Evolutionary conservation across 1,140 invertebrate genomes (phyloP).

Genomic region (Platorchestia sp.): DNA sequence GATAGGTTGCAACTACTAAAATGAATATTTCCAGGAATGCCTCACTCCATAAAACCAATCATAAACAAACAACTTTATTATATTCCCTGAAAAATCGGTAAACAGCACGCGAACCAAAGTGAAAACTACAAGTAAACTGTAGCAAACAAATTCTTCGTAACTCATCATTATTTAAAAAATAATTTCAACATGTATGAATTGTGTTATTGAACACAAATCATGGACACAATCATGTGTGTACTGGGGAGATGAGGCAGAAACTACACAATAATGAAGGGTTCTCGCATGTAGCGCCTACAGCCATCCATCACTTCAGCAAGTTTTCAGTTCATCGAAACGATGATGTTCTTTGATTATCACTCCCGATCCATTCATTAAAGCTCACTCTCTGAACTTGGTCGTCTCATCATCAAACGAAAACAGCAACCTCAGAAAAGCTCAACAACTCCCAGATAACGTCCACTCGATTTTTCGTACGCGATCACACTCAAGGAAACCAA

Average conservation of each 20-base stretch:
- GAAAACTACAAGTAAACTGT: no score
- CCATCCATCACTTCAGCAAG: not conserved
- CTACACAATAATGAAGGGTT: not conserved
- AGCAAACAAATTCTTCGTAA: not conserved
- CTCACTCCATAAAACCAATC: no score
- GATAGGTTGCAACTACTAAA: no score
- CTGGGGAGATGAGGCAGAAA: not conserved
- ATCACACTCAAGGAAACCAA: not conserved
- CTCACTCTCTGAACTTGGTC: no score
- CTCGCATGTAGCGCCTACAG: not conserved
- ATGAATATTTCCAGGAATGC: no score
- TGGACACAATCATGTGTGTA: not conserved
- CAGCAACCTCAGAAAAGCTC: no score
- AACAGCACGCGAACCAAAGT: no score
- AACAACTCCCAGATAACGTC: not conserved
- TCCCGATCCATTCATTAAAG: not conserved
- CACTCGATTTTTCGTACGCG: not conserved
- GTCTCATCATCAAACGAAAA: no score
- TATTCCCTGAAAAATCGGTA: no score
- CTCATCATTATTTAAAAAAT: not conserved
- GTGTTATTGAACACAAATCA: not conserved
- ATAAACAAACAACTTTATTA: no score
- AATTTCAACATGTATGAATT: not conserved
- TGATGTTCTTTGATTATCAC: constrained; percentile 1
- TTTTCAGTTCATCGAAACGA: not conserved